Base-by-base conservation (phyloP, 2,113 vertebrate genomes). In the Microcebus ravelobensis region DNA sequence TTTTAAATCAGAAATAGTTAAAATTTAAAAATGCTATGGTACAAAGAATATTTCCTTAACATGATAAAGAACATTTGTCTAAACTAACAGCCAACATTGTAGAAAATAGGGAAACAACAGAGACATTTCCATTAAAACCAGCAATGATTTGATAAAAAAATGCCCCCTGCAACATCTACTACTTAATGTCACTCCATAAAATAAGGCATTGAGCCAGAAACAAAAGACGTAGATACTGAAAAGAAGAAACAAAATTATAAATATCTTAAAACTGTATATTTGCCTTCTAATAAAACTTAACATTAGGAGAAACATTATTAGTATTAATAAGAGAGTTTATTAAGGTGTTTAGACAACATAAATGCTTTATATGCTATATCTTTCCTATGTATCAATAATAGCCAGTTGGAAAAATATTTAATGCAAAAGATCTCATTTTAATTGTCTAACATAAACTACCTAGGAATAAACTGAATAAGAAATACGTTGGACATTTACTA, bases 1-100 rank as follows among this genome's bases (percentile, higher is more conserved):
- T 57, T 34, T 42, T 27, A 88, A 81, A 73, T 74, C 42, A 85
- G 61, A 86, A 94, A 36, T 82, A 84, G 57, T 90, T 95, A 88
- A 81, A 95, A 34, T 12, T 55, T 89, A 36, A 25, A 97, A 91
- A 85, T 89, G n/a, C 29, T 65, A 5, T 68, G 13, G 1, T 68
- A 4, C n/a, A 63, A 88, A 59, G 29, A 42, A 36, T 27, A 0
- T 70, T 91, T 86, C 9, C 65, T 55, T 82, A 91, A 65, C 61
- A 88, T 59, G 52, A 29, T 84, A 55, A 89, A 77, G 52, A 77
- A 48, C 31, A 70, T 36, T 59, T 87, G 14, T 87, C 55, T 94
- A 83, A 95, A 34, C 17, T 25, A 93, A 87, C 9, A 95, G 25
- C 27, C 2, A 73, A 87, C 36, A 83, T 8, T 86, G 6, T 88